Evolutionary conservation across 2,888 invertebrate genomes (phyloP).

Genomic region (Ypsolopha sequella): DNA sequence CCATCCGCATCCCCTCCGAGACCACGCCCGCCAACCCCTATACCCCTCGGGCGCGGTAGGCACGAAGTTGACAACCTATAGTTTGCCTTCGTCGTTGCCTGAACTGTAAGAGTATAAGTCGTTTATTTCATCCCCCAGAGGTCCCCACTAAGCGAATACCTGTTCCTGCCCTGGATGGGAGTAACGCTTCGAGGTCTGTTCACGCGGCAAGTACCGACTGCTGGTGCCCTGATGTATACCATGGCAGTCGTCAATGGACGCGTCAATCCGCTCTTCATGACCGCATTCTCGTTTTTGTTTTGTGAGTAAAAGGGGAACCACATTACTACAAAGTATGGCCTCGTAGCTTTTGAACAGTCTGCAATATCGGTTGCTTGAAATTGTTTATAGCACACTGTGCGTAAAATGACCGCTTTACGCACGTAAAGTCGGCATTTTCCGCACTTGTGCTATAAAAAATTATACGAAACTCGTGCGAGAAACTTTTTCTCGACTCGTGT

Average conservation of each 20-base stretch:
- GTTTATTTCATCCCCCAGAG: slow-evolving; percentile 20
- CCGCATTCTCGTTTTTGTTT: slow-evolving; percentile 41
- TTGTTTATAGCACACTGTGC: no score
- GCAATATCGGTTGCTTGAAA: no score
- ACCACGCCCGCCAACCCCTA: no score
- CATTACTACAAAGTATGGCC: neutral
- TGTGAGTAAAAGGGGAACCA: slow-evolving; percentile 32
- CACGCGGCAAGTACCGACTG: slow-evolving; percentile 47
- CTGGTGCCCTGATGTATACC: slow-evolving; percentile 46
- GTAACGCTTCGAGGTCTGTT: slow-evolving; percentile 44
- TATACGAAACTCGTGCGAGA: no score
- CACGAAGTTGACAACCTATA: no score
- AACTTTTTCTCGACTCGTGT: no score
- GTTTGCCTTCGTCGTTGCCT: neutral
- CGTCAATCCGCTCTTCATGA: slow-evolving; percentile 40
- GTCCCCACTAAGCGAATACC: slow-evolving; percentile 47
- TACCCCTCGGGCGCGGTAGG: no score
- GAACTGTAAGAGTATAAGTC: neutral
- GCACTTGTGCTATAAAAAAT: no score
- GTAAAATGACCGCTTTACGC: no score
- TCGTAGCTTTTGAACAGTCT: neutral
- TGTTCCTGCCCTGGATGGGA: slow-evolving; percentile 55
- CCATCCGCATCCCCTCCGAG: no score
- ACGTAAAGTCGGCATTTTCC: no score
- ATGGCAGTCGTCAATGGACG: slow-evolving; percentile 40